phyloP scores from a whole-genome alignment of 2,888 invertebrate genomes.

The Bombyx huttoni region DNA sequence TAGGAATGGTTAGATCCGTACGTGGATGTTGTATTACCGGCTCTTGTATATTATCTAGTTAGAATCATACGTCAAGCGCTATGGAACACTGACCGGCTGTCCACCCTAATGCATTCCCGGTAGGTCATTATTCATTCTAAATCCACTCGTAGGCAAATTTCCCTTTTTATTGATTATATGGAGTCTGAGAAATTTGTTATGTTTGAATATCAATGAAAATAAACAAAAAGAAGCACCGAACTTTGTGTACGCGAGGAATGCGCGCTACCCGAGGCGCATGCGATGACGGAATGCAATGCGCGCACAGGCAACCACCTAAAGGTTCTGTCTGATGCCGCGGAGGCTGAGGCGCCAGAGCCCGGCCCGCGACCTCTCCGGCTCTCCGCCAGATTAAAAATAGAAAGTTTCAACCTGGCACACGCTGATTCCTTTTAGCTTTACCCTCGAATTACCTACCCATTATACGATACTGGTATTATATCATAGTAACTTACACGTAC shows the following conservation, averaged over 20 bases:
- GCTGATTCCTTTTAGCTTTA: conserved; percentile 60
- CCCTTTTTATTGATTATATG: conserved; percentile 7
- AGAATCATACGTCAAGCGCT: conserved; percentile 44
- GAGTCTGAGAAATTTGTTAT: conserved; percentile 5
- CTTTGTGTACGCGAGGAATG: conserved; percentile 26
- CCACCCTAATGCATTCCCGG: conserved; percentile 48
- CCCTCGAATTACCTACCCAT: conserved; percentile 46
- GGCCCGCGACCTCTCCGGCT: conserved; percentile 43
- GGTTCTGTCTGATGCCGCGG: conserved; percentile 24
- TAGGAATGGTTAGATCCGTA: conserved; percentile 24
- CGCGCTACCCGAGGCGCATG: conserved; percentile 61
- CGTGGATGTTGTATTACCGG: conserved; percentile 28
- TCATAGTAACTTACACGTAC: background rate
- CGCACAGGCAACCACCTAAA: conserved; percentile 40
- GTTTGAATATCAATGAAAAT: conserved; percentile 24
- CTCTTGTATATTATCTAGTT: conserved; percentile 28
- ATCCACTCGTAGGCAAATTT: no score
- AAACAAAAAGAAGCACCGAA: conserved; percentile 27
- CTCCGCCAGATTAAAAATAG: conserved; percentile 64
- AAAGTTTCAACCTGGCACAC: conserved; percentile 58
- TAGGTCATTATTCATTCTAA: conserved; percentile 47
- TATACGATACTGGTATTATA: conserved; percentile 24
- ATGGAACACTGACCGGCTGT: conserved; percentile 35
- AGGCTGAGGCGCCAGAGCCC: conserved; percentile 55
- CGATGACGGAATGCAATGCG: conserved; percentile 67